Evolutionary conservation across 2,797 vertebrate species (phyloP), one percentile per base, ranked within the genome.

Genomic region (Clarias laeviceps): DNA sequence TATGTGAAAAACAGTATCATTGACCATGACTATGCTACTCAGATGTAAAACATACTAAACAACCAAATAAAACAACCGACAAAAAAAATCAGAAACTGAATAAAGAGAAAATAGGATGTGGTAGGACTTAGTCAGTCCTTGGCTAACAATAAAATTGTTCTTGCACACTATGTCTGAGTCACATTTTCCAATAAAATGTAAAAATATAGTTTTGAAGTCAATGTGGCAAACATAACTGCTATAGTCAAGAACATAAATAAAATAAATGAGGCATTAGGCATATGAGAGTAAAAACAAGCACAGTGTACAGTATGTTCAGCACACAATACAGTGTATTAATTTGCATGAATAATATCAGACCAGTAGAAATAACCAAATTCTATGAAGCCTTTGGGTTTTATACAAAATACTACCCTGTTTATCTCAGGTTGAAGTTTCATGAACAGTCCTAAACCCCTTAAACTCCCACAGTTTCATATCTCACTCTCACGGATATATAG

Each of bases 281-380:
- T 27, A 9, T 65, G 61, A 32, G 37, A 29, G 15, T 76, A 37
- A 80, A 85, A 69, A 74, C 61, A 64, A 45, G 29, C 17, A 29
- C 20, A 12, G 7, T 54, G 22, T n/a, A n/a, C n/a, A n/a, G n/a
- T 7, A 4, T 65, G 34, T 54, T 65, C 17, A 22, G 40, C 34
- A 64, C 22, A 56, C 37, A 72, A 8, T 22, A 27, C 1, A 54
- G 57, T 66, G 11, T 27, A 40, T 64, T 85, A 12, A 84, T 85
- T 89, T 89, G 82, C 82, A 87, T 83, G 11, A 56, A 45, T 32
- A 65, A 64, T 68, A 7, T 84, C 18, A 50, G 64, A 34, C 54
- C 57, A 50, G n/a, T 68, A 82, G 72, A 64, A 59, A 20, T 27
- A 77, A 61, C 22, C 65, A 72, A 66, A 77, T 76, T 9, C 8